Evolutionary conservation across 64 coral and sea anemone species (phyloP), one percentile per base, ranked within the genome.

Genomic region (Dendrophyllia cribrosa): DNA sequence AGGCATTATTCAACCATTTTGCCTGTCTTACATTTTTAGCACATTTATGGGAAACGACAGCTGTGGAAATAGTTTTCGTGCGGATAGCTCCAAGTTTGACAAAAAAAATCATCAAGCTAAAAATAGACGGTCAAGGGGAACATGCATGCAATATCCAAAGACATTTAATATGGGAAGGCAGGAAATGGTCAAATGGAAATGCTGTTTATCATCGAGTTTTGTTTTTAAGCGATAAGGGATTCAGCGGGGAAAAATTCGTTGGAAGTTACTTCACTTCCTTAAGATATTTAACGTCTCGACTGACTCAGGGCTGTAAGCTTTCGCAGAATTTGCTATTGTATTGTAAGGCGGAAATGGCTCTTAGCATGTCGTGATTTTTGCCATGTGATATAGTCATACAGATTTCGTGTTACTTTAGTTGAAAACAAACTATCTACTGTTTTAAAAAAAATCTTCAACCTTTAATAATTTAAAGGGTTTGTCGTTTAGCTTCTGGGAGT

Each of bases 121-220:
- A 84, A 84, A 84, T 84, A 84, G 77, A 56, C 23, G 12, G 5
- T 43, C 60, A 7, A 44, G 45, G 25, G 19, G 44, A 67, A 49
- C 72, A 75, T 49, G 56, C 55, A 80, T 80, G 80, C 80, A 84
- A 84, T 67, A 66, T 68, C 43, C 44, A n/a, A 51, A 84, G 80
- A 68, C 62, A 84, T 68, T 65, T 51, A 84, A 84, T 51, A 66
- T 46, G 62, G 46, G 80, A 3, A 23, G 80, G 80, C 80, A 84
- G 80, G 80, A 84, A 84, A 84, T 84, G 80, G 80, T 61, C 50
- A 84, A 67, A 84, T 84, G 80, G 80, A 84, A 84, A 84, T 84
- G 20, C 62, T 84, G 43, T 67, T 84, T 67, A 84, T 84, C 80
- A n/a, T 34, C 16, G 19, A 84, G 62, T 84, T 66, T 84, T 66